Conservation (phyloP, 2,888 invertebrate genomes). For the Agriopis aurantiaria region DNA sequence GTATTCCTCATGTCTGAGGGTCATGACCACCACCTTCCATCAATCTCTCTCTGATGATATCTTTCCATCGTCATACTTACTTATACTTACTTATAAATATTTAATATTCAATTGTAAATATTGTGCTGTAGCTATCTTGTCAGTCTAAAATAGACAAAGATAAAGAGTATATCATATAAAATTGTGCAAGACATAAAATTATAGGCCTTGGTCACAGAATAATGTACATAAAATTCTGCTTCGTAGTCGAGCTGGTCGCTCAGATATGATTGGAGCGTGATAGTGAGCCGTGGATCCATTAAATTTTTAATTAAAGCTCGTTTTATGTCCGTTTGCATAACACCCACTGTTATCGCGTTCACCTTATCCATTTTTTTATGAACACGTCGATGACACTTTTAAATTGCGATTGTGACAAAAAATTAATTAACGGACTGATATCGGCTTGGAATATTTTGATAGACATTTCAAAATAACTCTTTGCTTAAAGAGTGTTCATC, state of each 20-base stretch:
- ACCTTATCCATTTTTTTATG: conserved; percentile 44
- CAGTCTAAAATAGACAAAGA: too few relatives aligned
- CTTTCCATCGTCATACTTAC: too few relatives aligned
- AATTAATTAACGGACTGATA: conserved; percentile 20
- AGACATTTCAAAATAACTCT: conserved; percentile 1
- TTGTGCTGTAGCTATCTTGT: too few relatives aligned
- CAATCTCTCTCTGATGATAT: too few relatives aligned
- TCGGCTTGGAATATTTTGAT: conserved; percentile 12
- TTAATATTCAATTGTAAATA: too few relatives aligned
- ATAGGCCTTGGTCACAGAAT: too few relatives aligned
- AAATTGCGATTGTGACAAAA: conserved; percentile 42
- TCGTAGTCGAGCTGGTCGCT: neutral
- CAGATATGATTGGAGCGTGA: conserved; percentile 38
- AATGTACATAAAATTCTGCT: neutral
- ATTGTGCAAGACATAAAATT: too few relatives aligned
- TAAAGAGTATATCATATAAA: too few relatives aligned
- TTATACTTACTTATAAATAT: too few relatives aligned
- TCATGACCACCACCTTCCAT: too few relatives aligned
- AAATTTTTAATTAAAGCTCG: conserved; percentile 64
- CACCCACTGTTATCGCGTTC: conserved; percentile 41
- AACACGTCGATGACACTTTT: conserved; percentile 45
- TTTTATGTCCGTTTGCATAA: conserved; percentile 48
- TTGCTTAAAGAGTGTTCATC: neutral
- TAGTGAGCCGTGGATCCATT: conserved; percentile 57
- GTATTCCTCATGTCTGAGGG: too few relatives aligned